These are phyloP conservation scores for Chironomus tepperi DNA, from an alignment of 1,140 invertebrate genomes.

Conservation along the genomic window DNA sequence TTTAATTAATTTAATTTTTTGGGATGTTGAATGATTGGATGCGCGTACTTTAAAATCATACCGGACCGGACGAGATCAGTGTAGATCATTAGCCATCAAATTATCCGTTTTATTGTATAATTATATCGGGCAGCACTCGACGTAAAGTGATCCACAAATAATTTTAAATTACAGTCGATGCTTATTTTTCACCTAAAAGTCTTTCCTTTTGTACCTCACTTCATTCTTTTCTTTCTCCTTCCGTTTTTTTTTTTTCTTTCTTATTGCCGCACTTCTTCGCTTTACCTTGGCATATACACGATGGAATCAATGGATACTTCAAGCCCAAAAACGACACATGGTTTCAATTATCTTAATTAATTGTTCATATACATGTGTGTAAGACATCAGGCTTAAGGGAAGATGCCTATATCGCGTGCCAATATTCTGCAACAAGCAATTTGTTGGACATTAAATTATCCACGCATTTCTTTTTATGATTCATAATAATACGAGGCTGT, in stretches of 20 bases:
- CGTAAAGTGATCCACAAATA: background rate
- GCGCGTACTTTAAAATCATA: background rate
- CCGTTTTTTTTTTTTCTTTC: background rate
- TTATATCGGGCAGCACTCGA: background rate
- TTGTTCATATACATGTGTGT: background rate
- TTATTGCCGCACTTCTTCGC: background rate
- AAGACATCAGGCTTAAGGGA: constrained; percentile 6
- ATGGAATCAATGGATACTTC: constrained; percentile 9
- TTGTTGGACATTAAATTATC: background rate
- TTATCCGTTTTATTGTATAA: background rate
- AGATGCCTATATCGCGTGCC: background rate
- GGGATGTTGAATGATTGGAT: background rate
- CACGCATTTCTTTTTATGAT: background rate
- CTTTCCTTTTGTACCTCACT: background rate
- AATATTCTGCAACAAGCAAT: background rate
- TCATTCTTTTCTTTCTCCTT: background rate
- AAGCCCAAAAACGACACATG: background rate
- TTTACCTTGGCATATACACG: background rate
- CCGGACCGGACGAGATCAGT: background rate
- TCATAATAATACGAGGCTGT: background rate
- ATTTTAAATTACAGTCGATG: background rate
- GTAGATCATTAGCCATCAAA: background rate
- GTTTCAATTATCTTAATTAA: constrained; percentile 23
- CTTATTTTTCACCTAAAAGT: background rate
- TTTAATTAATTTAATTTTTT: background rate